phyloP scores from a whole-genome alignment of 2,113 vertebrate species.

The Penelope pileata region DNA sequence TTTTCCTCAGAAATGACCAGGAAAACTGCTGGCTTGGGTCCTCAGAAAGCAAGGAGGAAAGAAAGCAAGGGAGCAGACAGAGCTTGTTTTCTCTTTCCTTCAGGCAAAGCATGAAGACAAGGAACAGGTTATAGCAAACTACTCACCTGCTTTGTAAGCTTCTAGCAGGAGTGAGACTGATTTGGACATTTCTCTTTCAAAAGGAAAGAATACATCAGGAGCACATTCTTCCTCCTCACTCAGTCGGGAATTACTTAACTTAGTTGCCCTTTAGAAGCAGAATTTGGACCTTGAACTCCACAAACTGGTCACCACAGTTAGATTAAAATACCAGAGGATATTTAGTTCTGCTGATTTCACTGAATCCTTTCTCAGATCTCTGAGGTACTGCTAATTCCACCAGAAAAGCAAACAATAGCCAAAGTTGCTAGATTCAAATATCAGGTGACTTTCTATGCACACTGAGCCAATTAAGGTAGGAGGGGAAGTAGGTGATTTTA shows the following conservation, averaged over 20 bases:
- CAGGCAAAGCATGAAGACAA: neutral
- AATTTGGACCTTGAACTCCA: neutral
- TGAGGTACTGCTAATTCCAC: neutral
- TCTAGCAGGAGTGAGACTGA: neutral
- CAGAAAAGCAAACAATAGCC: conserved; percentile 13
- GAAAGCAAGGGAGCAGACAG: neutral
- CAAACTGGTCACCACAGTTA: neutral
- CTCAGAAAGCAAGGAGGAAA: rapidly evolving
- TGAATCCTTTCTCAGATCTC: conserved; percentile 19
- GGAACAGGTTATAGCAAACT: neutral
- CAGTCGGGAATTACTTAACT: neutral
- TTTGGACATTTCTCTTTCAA: neutral
- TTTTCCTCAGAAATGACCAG: neutral
- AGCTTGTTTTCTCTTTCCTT: neutral
- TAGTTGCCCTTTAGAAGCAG: neutral
- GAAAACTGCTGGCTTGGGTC: neutral
- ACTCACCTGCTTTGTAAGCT: neutral
- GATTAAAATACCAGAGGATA: conserved; percentile 41
- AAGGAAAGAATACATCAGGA: neutral
- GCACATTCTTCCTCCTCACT: neutral
- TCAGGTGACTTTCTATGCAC: neutral
- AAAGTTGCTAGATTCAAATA: neutral
- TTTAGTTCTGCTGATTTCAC: conserved; percentile 18
- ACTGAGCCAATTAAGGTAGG: neutral
- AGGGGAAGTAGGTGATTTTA: neutral